A percentile compares a stretch with the other conserved stretches of the same genome.
Evolutionary conservation across 2,888 invertebrate species (phyloP).

Genomic region (Polyommatus iphigenia): DNA sequence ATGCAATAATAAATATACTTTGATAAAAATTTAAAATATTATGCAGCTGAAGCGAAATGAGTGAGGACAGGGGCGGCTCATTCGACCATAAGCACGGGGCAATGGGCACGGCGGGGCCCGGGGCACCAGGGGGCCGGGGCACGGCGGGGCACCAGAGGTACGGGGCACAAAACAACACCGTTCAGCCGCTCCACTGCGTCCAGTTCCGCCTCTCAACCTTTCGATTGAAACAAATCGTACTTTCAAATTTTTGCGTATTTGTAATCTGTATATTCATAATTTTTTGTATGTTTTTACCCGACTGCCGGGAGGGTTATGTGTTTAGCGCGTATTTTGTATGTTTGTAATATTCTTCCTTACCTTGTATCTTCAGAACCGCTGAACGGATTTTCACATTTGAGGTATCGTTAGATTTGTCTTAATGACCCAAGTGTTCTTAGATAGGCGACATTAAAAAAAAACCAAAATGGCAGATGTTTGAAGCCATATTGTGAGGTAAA

Average conservation of each 20-base stretch:
- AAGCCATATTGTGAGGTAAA: too few relatives aligned
- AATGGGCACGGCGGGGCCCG: constrained; percentile 35
- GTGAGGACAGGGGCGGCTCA: constrained; percentile 48
- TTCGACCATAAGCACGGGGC: constrained; percentile 58
- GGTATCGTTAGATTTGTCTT: too few relatives aligned
- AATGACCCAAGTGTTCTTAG: too few relatives aligned
- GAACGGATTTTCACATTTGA: too few relatives aligned
- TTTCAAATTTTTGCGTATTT: constrained; percentile 27
- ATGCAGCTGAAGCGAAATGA: constrained; percentile 36
- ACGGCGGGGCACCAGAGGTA: constrained; percentile 46
- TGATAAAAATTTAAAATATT: constrained; percentile 31
- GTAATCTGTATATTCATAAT: constrained; percentile 4
- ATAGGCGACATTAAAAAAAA: too few relatives aligned
- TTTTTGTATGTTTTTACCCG: too few relatives aligned
- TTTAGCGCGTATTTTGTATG: too few relatives aligned
- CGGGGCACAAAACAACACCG: constrained; percentile 63
- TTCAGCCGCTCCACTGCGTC: constrained; percentile 62
- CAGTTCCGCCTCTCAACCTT: constrained; percentile 65
- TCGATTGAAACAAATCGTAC: constrained; percentile 68
- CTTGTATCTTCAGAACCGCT: too few relatives aligned
- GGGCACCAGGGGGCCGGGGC: background rate
- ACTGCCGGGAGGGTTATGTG: too few relatives aligned
- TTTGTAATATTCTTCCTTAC: too few relatives aligned
- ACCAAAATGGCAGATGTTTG: too few relatives aligned
- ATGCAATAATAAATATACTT: background rate